Percentiles rank a stretch among this genome's conserved stretches.
These are phyloP conservation scores for Arvicanthis niloticus DNA, from an alignment of 2,113 vertebrate genomes.

Conservation along the genomic window DNA sequence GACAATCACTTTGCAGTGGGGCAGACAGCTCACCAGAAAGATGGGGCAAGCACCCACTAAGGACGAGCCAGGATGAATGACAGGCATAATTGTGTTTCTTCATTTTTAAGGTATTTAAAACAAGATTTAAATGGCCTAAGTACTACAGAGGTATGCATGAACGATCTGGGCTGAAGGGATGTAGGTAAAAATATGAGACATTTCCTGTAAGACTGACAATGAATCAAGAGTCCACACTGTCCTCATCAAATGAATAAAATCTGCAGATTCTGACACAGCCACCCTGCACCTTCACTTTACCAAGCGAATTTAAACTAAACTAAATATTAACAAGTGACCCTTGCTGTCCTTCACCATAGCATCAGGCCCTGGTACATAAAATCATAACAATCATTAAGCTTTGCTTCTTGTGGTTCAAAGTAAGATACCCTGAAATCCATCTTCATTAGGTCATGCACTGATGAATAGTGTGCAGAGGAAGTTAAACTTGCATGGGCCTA, in stretches of 20 bases:
- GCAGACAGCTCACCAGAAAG: slow-evolving; percentile 47
- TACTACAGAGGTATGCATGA: not conserved
- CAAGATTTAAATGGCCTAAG: slow-evolving; percentile 36
- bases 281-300: slow-evolving; percentile 32
- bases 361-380: not conserved
- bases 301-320: not conserved
- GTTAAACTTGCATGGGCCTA: not conserved
- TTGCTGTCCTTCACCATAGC: slow-evolving; percentile 14
- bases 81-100: slow-evolving; percentile 9
- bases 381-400: not conserved
- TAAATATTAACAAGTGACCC: slow-evolving; percentile 30
- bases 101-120: slow-evolving; percentile 53
- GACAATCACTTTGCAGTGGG: slow-evolving; percentile 25
- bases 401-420: slow-evolving; percentile 25
- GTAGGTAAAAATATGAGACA: not conserved
- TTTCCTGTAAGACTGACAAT: not conserved
- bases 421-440: slow-evolving; percentile 1
- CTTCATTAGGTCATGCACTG: slow-evolving; percentile 12
- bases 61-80: slow-evolving; percentile 33
- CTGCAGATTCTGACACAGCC: slow-evolving; percentile 17
- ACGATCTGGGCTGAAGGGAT: not conserved
- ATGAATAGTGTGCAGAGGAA: slow-evolving; percentile 24
- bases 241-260: not conserved
- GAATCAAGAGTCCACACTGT: slow-evolving; percentile 2
- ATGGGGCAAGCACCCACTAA: not conserved